A percentile compares a stretch with the other conserved stretches of the same genome.
Conservation (phyloP, 2,888 invertebrate species). For the Timandra comae region DNA sequence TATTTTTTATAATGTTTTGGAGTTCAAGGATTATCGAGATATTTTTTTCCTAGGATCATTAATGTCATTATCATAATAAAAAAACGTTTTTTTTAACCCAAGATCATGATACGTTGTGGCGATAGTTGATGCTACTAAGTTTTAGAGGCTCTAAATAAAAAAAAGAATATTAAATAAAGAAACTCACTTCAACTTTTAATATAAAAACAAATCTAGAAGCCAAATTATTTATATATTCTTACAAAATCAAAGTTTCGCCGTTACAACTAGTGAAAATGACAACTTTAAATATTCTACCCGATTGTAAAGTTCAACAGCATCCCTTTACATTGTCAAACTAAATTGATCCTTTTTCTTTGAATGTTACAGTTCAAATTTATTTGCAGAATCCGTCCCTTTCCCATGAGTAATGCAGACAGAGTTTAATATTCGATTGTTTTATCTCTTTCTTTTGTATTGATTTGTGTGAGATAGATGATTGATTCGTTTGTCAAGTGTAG, state of each 20-base stretch:
- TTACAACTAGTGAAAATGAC: constrained; percentile 7
- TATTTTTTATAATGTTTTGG: too few relatives aligned
- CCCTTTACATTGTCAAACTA: constrained; percentile 1
- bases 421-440: constrained; percentile 54
- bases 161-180: too few relatives aligned
- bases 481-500: too few relatives aligned
- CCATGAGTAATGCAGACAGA: constrained; percentile 72
- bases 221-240: constrained; percentile 7
- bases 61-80: too few relatives aligned
- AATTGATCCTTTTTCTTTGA: constrained; percentile 30
- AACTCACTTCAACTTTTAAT: constrained; percentile 9
- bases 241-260: constrained; percentile 4
- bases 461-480: constrained; percentile 29
- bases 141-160: too few relatives aligned
- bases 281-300: constrained; percentile 5
- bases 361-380: constrained; percentile 47
- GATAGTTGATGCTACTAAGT: too few relatives aligned
- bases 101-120: too few relatives aligned
- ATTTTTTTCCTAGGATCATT: too few relatives aligned
- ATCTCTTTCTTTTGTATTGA: constrained; percentile 35
- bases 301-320: neutral
- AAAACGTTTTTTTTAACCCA: too few relatives aligned
- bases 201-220: constrained; percentile 1
- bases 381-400: constrained; percentile 36
- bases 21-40: too few relatives aligned